These are phyloP conservation scores for Physella acuta DNA, from an alignment of 1,140 invertebrate genomes.

Conservation along the genomic window DNA sequence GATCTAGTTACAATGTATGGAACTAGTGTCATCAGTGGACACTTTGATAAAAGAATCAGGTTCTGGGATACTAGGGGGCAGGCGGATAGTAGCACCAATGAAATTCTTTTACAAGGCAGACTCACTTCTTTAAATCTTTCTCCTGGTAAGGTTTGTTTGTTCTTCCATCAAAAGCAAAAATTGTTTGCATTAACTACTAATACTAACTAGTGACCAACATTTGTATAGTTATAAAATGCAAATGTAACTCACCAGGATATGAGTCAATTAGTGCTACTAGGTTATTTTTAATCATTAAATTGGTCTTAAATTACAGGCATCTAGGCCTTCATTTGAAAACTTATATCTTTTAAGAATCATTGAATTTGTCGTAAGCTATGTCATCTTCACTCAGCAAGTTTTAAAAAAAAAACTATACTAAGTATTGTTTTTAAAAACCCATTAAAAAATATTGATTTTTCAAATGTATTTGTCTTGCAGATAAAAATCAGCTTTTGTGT, in stretches of 20 bases:
- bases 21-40: slow-evolving; percentile 90
- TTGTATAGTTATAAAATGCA: too few relatives aligned
- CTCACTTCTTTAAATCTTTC: slow-evolving; percentile 93
- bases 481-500: slow-evolving; percentile 84
- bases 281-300: background rate
- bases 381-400: background rate
- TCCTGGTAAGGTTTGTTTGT: slow-evolving; percentile 68
- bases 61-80: slow-evolving; percentile 87
- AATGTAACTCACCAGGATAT: too few relatives aligned
- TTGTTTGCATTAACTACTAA: too few relatives aligned
- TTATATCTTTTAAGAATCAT: background rate
- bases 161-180: too few relatives aligned
- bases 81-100: slow-evolving; percentile 66
- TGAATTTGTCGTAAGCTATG: background rate
- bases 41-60: slow-evolving; percentile 94
- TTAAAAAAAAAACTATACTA: background rate
- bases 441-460: too few relatives aligned
- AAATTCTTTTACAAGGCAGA: slow-evolving; percentile 87
- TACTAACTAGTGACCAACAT: too few relatives aligned
- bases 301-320: background rate
- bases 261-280: too few relatives aligned
- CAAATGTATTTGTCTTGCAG: too few relatives aligned
- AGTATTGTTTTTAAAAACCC: background rate
- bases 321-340: background rate
- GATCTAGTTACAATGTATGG: slow-evolving; percentile 88